Evolutionary conservation across 2,888 invertebrate species (phyloP).

Genomic region (Leptura quadrifasciata): DNA sequence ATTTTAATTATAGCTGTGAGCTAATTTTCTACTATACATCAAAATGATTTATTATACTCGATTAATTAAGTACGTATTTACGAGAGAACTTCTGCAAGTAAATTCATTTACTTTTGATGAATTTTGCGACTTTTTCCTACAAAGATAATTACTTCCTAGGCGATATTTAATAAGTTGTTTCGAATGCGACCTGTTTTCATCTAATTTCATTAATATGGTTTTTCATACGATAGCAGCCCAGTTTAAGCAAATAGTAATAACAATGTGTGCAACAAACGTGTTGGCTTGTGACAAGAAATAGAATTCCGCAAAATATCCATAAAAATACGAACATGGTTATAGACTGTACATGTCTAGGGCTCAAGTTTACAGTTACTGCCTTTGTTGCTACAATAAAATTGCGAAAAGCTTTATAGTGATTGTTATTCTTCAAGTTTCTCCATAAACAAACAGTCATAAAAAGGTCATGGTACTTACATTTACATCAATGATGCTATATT

Average conservation of each 20-base stretch:
- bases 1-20: slow-evolving; percentile 1
- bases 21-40: slow-evolving; percentile 24
- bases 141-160: slow-evolving; percentile 20
- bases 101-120: slow-evolving; percentile 23
- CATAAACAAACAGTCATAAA: slow-evolving; percentile 27
- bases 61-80: slow-evolving; percentile 3
- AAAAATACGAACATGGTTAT: slow-evolving; percentile 6
- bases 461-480: slow-evolving; percentile 29
- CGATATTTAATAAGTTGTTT: slow-evolving; percentile 19
- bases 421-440: slow-evolving; percentile 32
- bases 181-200: neutral
- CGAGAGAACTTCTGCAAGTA: slow-evolving; percentile 8
- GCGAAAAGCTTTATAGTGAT: slow-evolving; percentile 20
- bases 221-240: neutral
- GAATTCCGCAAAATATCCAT: neutral
- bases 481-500: slow-evolving; percentile 33
- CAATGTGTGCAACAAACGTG: neutral
- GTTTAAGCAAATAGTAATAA: neutral
- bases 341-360: slow-evolving; percentile 17
- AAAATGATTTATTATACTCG: slow-evolving; percentile 20
- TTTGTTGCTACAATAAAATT: slow-evolving; percentile 13
- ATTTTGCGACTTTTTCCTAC: neutral
- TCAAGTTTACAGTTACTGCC: slow-evolving; percentile 17
- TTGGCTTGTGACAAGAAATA: neutral
- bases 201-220: neutral